Conservation (phyloP, 64 coral and sea anemone genomes). For the Pachyseris speciosa region DNA sequence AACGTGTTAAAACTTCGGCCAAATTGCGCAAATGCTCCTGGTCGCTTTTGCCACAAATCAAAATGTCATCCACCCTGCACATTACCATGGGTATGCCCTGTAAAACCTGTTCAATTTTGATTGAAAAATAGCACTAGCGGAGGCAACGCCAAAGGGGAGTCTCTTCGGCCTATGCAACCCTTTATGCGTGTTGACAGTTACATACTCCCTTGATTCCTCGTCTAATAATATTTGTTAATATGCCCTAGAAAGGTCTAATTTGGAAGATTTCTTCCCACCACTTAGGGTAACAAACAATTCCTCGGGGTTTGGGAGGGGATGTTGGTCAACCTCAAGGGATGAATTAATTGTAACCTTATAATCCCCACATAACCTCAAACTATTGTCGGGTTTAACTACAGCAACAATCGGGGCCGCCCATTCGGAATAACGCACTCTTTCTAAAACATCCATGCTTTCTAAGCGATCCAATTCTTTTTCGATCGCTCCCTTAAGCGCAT, state of each 20-base stretch:
- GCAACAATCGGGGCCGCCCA: conserved; percentile 25
- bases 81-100: conserved; percentile 36
- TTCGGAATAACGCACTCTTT: conserved; percentile 52
- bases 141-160: conserved; percentile 37
- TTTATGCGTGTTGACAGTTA: conserved; percentile 36
- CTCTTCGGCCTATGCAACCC: background rate
- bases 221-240: conserved; percentile 39
- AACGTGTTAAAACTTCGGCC: background rate
- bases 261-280: conserved; percentile 36
- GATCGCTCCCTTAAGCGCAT: conserved; percentile 28
- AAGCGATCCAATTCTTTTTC: conserved; percentile 28
- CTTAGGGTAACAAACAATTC: conserved; percentile 56
- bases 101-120: conserved; percentile 48
- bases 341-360: conserved; percentile 56
- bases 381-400: conserved; percentile 21
- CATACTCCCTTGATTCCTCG: conserved; percentile 1
- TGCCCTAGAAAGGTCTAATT: conserved; percentile 34
- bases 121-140: conserved; percentile 32
- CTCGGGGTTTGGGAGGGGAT: conserved; percentile 52
- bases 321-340: conserved; percentile 32
- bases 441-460: conserved; percentile 31
- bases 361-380: conserved; percentile 29
- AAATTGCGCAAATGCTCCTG: background rate
- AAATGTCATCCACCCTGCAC: conserved; percentile 36
- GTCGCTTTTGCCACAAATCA: background rate